Base-by-base conservation (phyloP, 2,888 invertebrate genomes). In the Lacanobia oleracea region DNA sequence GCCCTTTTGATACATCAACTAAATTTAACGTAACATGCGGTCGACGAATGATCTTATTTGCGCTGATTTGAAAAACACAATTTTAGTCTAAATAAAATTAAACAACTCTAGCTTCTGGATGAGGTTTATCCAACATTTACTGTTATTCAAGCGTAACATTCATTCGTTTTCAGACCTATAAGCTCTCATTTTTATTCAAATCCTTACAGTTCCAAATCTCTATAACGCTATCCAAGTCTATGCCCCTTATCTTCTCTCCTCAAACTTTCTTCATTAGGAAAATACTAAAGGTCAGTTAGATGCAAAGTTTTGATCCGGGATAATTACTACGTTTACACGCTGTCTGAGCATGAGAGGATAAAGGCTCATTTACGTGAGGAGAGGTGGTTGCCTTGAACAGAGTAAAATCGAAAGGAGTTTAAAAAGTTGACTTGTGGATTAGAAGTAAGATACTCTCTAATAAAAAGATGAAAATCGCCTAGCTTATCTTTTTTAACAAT, bases 221-320 rank as follows among this genome's bases (percentile, higher is more conserved):
- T 82, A 81, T 77, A 79, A 79, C 56, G 71, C 56, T 77, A 65
- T 64, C 53, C 37, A 75, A 71, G 67, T 76, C 67, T 68, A 76
- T 67, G 54, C 33, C 67, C 67, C 77, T 82, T 86, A 86, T 87
- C 85, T 87, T 86, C 82, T 23, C 51, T 76, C 79, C 74, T 74
- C 70, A 75, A 91, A 91, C 83, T 91, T 91, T 90, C 82, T 88
- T 90, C 89, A 89, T 90, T 89, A 91, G 85, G 83, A 86, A 87
- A 89, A 88, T 87, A 86, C 83, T 84, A 81, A 84, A 82, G 79
- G 86, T 77, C 83, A 78, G 71, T 77, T 80, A 75, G 82, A 82
- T 80, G 81, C 60, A 86, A 90, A 91, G 87, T 91, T 91, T 88
- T 89, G 90, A 91, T 90, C 90, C 87, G 69, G 87, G 86, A 87